Base-by-base conservation (phyloP, 2,797 vertebrate genomes). In the Halcyon chelicuti region DNA sequence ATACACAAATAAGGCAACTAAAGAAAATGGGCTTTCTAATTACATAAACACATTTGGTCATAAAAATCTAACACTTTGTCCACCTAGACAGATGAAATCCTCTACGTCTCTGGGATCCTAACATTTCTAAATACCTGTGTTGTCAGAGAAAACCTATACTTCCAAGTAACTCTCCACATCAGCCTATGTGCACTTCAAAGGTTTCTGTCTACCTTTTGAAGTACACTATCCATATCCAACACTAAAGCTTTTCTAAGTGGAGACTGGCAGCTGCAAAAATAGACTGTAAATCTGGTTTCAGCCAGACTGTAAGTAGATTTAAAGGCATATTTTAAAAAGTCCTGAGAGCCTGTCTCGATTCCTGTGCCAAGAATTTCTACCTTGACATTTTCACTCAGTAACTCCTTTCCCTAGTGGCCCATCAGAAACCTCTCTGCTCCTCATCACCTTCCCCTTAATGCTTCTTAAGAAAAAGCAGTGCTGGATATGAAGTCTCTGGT, bases 191-290 rank as follows among this genome's bases (percentile, higher is more conserved):
- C 25, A 93, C 85, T 96, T 97, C 96, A 96, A 94, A 95, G 91
- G 58, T 88, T 95, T 94, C 76, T 81, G 40, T 57, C 95, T 82
- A 86, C 77, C 58, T 88, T 97, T 96, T 96, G 95, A 97, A 96
- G 87, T 93, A 79, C 82, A 61, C 81, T 93, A 70, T 91, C 90
- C 89, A 74, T 40, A 96, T n/a, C 67, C 94, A 92, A 1, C 1
- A 3, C 51, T 85, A 87, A 94, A 96, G 88, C 80, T 88, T 91
- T 81, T 66, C 89, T 91, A 94, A 95, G 91, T 93, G 94, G 95
- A 93, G 93, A 94, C 91, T 91, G 88, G 86, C 89, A 92, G 95
- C 84, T 93, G 94, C 84, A 95, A 97, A 97, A 97, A 97, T 97
- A 96, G 95, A 94, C 83, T 74, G 52, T 74, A 96, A 97, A 97